Evolutionary conservation across 2,888 invertebrate species (phyloP).

Genomic region (Polietes domitor): DNA sequence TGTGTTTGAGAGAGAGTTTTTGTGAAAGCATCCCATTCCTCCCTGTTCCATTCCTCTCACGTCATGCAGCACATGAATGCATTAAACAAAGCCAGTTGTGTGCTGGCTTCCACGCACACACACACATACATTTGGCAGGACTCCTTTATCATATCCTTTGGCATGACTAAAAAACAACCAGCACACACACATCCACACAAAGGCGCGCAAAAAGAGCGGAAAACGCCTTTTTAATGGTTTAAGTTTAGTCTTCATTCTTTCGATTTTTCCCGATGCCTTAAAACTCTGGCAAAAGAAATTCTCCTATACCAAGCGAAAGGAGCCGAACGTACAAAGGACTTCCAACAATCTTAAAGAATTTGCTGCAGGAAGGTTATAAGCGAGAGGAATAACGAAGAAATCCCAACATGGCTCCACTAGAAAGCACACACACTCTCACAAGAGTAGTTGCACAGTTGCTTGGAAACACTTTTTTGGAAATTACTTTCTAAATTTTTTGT

Average conservation of each 20-base stretch:
- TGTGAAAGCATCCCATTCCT: neutral
- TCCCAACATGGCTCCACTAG: neutral
- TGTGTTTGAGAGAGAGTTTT: too few relatives aligned
- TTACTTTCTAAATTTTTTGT: too few relatives aligned
- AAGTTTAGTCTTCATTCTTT: slow-evolving; percentile 28
- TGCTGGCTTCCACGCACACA: neutral
- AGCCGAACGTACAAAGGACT: slow-evolving; percentile 51
- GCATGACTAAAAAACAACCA: neutral
- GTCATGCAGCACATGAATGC: neutral
- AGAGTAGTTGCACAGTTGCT: too few relatives aligned
- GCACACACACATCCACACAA: neutral
- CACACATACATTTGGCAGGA: neutral
- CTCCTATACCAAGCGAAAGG: slow-evolving; percentile 12
- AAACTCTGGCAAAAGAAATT: neutral
- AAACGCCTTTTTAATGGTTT: slow-evolving; percentile 31
- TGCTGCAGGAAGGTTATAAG: neutral
- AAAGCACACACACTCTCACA: too few relatives aligned
- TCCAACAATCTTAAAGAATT: slow-evolving; percentile 36
- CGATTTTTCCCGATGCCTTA: neutral
- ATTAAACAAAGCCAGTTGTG: slow-evolving; percentile 19
- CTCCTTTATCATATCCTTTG: neutral
- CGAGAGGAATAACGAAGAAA: neutral
- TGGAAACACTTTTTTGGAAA: too few relatives aligned
- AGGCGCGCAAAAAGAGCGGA: neutral
- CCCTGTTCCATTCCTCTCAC: neutral